phyloP scores from a whole-genome alignment of 1,140 invertebrate genomes.

The Lasioglossum baleicum region DNA sequence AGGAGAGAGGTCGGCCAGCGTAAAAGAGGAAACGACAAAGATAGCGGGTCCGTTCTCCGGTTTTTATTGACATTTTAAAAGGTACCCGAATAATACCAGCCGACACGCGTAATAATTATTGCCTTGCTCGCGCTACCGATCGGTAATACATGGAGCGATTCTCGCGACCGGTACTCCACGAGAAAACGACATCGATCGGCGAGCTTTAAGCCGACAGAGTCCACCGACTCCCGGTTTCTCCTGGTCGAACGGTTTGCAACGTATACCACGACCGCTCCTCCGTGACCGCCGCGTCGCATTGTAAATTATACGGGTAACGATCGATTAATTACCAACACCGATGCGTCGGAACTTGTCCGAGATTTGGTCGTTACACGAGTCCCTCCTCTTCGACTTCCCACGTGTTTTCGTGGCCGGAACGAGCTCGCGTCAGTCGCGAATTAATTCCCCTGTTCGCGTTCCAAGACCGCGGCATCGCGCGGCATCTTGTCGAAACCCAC shows the following conservation, averaged over 20 bases:
- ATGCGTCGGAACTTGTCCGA: constrained; percentile 34
- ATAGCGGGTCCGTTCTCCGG: constrained; percentile 40
- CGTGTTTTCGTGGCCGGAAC: neutral
- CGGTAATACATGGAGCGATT: constrained; percentile 41
- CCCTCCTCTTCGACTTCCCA: constrained; percentile 1
- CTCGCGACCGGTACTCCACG: neutral
- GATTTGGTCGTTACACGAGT: constrained; percentile 22
- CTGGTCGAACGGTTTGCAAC: neutral
- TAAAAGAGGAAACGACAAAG: constrained; percentile 57
- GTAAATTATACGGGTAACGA: constrained; percentile 56
- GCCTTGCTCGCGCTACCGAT: constrained; percentile 55
- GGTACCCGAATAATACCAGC: constrained; percentile 51
- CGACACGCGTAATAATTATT: constrained; percentile 64
- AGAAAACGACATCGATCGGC: constrained; percentile 50
- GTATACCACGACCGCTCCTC: no score
- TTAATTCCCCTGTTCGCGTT: constrained; percentile 12
- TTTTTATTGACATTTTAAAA: constrained; percentile 58
- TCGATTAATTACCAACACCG: constrained; percentile 57
- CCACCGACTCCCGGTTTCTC: neutral
- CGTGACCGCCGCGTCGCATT: constrained; percentile 8
- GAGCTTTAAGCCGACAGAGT: constrained; percentile 38
- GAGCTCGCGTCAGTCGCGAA: constrained; percentile 9
- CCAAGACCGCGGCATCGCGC: neutral
- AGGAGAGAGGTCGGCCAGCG: neutral
- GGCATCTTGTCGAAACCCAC: constrained; percentile 10